Conservation (phyloP, 2,888 invertebrate genomes). For the Crepidodera aurea region DNA sequence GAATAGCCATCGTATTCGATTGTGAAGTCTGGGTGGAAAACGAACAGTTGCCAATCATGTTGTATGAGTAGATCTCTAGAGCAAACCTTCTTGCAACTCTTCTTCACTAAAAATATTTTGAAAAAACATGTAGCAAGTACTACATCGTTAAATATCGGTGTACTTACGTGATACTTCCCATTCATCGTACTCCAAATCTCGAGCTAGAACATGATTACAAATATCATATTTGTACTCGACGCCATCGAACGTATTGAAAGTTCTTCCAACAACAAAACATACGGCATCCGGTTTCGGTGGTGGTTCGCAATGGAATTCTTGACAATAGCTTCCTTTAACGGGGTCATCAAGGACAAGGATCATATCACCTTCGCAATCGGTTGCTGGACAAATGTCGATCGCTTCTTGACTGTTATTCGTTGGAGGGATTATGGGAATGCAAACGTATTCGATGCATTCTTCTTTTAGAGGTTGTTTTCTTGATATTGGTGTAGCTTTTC, state of each 20-base stretch:
- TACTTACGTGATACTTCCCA: slow-evolving; percentile 77
- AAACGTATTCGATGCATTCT: slow-evolving; percentile 63
- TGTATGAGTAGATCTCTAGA: slow-evolving; percentile 70
- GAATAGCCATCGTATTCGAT: slow-evolving; percentile 74
- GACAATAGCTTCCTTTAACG: slow-evolving; percentile 44
- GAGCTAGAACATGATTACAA: slow-evolving; percentile 80
- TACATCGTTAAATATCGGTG: background rate
- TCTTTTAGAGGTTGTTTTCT: slow-evolving; percentile 26
- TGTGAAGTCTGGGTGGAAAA: slow-evolving; percentile 70
- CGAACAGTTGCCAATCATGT: slow-evolving; percentile 67
- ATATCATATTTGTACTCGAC: slow-evolving; percentile 81
- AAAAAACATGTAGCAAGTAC: too few relatives aligned
- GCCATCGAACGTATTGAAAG: slow-evolving; percentile 82
- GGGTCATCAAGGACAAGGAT: slow-evolving; percentile 45
- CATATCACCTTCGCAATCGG: slow-evolving; percentile 65
- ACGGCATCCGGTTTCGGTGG: slow-evolving; percentile 70
- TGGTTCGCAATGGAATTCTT: slow-evolving; percentile 69
- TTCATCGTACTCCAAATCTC: slow-evolving; percentile 71
- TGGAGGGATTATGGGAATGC: slow-evolving; percentile 59
- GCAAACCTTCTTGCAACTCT: slow-evolving; percentile 71
- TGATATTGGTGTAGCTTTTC: too few relatives aligned
- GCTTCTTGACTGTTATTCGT: slow-evolving; percentile 24
- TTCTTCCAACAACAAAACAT: slow-evolving; percentile 78
- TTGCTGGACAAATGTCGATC: slow-evolving; percentile 53
- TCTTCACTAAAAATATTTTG: slow-evolving; percentile 65